These are phyloP conservation scores for Torymus aiolomorphi DNA, from an alignment of 2,888 invertebrate species.

Conservation along the genomic window DNA sequence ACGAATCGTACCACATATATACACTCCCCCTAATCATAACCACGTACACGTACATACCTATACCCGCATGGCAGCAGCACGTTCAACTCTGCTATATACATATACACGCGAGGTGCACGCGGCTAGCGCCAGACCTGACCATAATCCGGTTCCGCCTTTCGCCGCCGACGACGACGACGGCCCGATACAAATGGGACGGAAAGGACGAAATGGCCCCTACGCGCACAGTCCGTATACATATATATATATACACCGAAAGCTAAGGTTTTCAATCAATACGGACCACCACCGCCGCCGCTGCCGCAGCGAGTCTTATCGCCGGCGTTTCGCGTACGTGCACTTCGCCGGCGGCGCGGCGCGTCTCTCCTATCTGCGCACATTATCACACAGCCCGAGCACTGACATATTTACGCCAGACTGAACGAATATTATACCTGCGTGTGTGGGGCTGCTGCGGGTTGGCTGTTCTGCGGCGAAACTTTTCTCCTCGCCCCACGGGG, in stretches of 20 bases:
- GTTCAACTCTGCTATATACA: too few relatives aligned
- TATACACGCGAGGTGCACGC: too few relatives aligned
- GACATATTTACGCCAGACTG: slow-evolving; percentile 58
- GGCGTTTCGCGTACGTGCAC: slow-evolving; percentile 46
- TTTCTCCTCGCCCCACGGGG: not conserved
- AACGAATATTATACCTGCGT: slow-evolving; percentile 48
- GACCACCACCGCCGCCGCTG: not conserved
- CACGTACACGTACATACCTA: too few relatives aligned
- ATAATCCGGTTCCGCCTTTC: slow-evolving; percentile 10
- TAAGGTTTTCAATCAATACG: slow-evolving; percentile 52
- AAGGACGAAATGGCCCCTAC: slow-evolving; percentile 17
- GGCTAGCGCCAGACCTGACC: too few relatives aligned
- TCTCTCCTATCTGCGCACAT: slow-evolving; percentile 41
- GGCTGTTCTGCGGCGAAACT: not conserved
- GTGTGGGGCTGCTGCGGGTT: too few relatives aligned
- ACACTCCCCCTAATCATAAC: too few relatives aligned
- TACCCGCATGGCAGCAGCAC: too few relatives aligned
- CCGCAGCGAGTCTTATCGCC: slow-evolving; percentile 35
- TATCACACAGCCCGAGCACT: slow-evolving; percentile 39
- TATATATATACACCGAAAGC: slow-evolving; percentile 16
- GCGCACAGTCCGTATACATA: too few relatives aligned
- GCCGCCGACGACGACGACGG: not conserved
- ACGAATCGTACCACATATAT: too few relatives aligned
- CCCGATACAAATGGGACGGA: slow-evolving; percentile 38
- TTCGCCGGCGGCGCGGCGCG: not conserved